phyloP scores from a whole-genome alignment of 2,888 invertebrate species.

The Elysia crispata region DNA sequence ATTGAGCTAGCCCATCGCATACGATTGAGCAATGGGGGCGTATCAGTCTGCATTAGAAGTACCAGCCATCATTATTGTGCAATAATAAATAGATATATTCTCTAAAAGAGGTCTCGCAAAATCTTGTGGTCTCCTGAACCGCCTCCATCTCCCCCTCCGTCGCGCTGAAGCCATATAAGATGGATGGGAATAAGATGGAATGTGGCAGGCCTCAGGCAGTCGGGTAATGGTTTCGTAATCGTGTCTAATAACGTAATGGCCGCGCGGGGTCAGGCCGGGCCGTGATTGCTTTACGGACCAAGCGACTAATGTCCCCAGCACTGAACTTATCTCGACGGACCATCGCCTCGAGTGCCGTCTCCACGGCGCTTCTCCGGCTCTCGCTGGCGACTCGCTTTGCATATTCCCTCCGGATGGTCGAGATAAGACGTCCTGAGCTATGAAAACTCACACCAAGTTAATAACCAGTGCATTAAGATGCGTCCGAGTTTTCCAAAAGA shows the following conservation, averaged over 20 bases:
- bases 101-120: too few species aligned
- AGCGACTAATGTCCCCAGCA: conserved; percentile 42
- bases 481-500: conserved; percentile 58
- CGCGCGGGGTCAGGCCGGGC: conserved; percentile 26
- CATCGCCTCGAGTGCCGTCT: conserved; percentile 45
- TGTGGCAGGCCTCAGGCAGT: neutral
- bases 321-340: conserved; percentile 45
- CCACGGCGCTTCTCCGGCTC: conserved; percentile 44
- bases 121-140: neutral
- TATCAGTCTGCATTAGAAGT: too few species aligned
- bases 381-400: conserved; percentile 46
- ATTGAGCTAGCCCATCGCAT: too few species aligned
- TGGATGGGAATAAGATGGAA: too few species aligned
- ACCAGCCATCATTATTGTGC: too few species aligned
- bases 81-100: too few species aligned
- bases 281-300: conserved; percentile 39
- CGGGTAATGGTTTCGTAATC: conserved; percentile 45
- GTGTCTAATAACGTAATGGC: conserved; percentile 42
- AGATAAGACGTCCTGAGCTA: conserved; percentile 55
- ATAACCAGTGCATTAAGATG: conserved; percentile 66
- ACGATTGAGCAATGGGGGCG: too few species aligned
- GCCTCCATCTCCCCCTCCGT: neutral
- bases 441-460: conserved; percentile 64
- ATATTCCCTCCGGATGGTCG: conserved; percentile 48
- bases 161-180: too few species aligned